Percentiles rank a stretch among this genome's conserved stretches.
phyloP scores from a whole-genome alignment of 2,888 invertebrate genomes.

The Eumacrocentrus americanus region DNA sequence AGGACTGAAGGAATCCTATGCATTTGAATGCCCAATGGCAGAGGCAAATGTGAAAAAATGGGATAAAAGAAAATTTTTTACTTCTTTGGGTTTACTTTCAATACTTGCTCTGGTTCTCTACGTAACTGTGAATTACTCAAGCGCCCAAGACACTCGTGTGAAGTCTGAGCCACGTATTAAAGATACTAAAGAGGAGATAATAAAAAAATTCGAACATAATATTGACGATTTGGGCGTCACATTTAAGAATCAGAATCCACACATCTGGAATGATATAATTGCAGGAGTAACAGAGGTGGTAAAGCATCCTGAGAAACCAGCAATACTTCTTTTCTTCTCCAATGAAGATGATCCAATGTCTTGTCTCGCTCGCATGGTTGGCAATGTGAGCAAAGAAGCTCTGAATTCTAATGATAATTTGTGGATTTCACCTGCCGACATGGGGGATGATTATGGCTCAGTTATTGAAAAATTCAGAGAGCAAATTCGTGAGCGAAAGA shows the following conservation, averaged over 20 bases:
- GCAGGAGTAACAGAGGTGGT: constrained; percentile 52
- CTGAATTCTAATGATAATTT: constrained; percentile 45
- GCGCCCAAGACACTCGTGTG: neutral
- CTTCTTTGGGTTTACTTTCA: too few relatives aligned
- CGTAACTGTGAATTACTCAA: neutral
- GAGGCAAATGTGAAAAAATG: neutral
- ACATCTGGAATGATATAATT: constrained; percentile 55
- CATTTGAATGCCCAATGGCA: neutral
- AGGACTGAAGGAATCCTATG: too few relatives aligned
- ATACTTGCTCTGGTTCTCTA: too few relatives aligned
- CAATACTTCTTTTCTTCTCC: constrained; percentile 60
- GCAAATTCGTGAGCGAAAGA: constrained; percentile 39
- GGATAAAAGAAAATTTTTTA: too few relatives aligned
- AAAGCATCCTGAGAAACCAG: constrained; percentile 48
- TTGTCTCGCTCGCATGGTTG: constrained; percentile 54
- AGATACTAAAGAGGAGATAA: neutral
- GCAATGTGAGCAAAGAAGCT: constrained; percentile 50
- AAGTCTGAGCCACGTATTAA: neutral
- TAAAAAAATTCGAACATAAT: constrained; percentile 26
- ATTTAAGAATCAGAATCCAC: constrained; percentile 54
- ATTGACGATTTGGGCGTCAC: constrained; percentile 28
- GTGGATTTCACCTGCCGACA: constrained; percentile 55
- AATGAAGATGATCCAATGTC: constrained; percentile 43
- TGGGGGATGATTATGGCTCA: constrained; percentile 55
- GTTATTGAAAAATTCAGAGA: constrained; percentile 47